Conservation (phyloP, 2,113 vertebrate species). For the Cyrtonyx montezumae region DNA sequence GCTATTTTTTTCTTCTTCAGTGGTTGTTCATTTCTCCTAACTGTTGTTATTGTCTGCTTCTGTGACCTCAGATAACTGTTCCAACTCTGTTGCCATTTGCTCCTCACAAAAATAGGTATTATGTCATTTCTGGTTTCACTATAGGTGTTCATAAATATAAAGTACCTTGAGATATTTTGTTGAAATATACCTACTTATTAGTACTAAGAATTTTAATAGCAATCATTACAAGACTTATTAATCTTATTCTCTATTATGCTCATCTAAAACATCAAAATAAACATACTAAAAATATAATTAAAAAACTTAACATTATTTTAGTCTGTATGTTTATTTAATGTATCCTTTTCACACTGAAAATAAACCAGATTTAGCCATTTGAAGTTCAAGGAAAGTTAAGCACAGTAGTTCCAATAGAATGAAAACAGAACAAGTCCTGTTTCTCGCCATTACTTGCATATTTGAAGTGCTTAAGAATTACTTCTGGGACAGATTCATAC, state of each 20-base stretch:
- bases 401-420: background rate
- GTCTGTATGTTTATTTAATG: fast-evolving
- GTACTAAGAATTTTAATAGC: background rate
- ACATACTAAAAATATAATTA: background rate
- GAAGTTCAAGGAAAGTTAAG: background rate
- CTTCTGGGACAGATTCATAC: background rate
- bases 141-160: background rate
- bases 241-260: background rate
- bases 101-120: background rate
- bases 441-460: background rate
- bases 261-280: background rate
- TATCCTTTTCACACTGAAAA: background rate
- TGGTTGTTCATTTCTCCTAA: background rate
- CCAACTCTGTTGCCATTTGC: background rate
- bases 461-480: background rate
- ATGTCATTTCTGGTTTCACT: background rate
- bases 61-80: background rate
- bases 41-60: background rate
- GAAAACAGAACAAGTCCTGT: background rate
- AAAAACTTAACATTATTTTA: background rate
- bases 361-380: background rate
- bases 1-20: background rate
- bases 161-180: background rate
- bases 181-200: background rate
- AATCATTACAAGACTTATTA: background rate